These are phyloP conservation scores for Plagodis pulveraria DNA, from an alignment of 2,888 invertebrate genomes.

Conservation along the genomic window DNA sequence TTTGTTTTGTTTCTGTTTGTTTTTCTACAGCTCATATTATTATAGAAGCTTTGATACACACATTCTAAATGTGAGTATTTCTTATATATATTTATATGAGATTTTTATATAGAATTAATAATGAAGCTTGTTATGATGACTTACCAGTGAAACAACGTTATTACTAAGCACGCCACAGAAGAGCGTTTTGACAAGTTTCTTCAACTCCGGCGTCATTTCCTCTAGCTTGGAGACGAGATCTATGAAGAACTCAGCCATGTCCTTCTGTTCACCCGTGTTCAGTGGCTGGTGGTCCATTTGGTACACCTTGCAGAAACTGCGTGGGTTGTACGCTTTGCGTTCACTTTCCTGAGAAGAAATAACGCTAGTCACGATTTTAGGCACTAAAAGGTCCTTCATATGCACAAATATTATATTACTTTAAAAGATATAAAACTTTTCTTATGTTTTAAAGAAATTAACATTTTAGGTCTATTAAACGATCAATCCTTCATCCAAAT, in stretches of 20 bases:
- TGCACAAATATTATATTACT: no score
- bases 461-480: no score
- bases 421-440: no score
- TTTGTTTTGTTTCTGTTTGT: no score
- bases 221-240: conserved; percentile 97
- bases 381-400: no score
- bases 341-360: conserved; percentile 90
- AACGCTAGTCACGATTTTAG: no score
- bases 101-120: no score
- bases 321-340: conserved; percentile 97
- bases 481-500: no score
- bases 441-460: no score
- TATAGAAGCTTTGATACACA: neutral
- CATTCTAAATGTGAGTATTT: no score
- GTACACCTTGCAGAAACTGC: conserved; percentile 97
- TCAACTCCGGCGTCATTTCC: conserved; percentile 96
- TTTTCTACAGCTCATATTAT: no score
- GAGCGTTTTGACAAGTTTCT: conserved; percentile 94
- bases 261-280: conserved; percentile 98
- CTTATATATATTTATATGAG: no score
- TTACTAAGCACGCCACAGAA: conserved; percentile 98
- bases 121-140: conserved; percentile 54
- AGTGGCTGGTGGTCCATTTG: conserved; percentile 98
- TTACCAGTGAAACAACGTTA: conserved; percentile 95
- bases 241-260: conserved; percentile 99